phyloP scores from a whole-genome alignment of 1,140 invertebrate genomes.

The Myzus persicae region DNA sequence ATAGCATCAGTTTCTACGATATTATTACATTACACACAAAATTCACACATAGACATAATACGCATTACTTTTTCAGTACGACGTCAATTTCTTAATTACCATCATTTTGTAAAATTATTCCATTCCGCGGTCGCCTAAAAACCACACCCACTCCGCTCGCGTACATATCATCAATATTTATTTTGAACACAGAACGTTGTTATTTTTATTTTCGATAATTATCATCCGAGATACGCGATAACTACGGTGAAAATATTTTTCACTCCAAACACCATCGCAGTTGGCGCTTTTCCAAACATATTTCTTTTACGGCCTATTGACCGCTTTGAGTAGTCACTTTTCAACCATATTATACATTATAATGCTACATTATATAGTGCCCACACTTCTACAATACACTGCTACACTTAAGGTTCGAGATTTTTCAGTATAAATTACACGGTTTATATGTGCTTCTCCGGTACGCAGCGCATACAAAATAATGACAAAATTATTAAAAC shows the following conservation, averaged over 20 bases:
- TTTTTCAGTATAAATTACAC: not conserved
- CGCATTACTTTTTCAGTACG: not conserved
- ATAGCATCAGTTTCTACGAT: not conserved
- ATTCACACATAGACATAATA: not conserved
- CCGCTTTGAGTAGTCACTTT: not conserved
- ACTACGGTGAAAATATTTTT: not conserved
- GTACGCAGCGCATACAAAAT: not conserved
- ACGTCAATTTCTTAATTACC: not conserved
- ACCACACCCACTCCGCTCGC: not conserved
- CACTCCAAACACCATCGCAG: not conserved
- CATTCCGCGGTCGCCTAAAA: not conserved
- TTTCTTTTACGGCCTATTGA: conserved; percentile 3
- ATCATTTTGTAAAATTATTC: not conserved
- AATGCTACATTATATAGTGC: not conserved
- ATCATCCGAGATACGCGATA: not conserved
- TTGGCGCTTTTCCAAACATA: conserved; percentile 17
- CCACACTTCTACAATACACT: too few species aligned
- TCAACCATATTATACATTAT: not conserved
- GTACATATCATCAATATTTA: not conserved
- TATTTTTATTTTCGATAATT: not conserved
- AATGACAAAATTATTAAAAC: not conserved
- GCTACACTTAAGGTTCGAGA: not conserved
- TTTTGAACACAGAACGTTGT: not conserved
- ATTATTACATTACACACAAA: not conserved
- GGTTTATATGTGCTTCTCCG: not conserved